Conservation (phyloP, 35 echinoderm and acorn worm species). For the Ophiothrix spiculata region DNA sequence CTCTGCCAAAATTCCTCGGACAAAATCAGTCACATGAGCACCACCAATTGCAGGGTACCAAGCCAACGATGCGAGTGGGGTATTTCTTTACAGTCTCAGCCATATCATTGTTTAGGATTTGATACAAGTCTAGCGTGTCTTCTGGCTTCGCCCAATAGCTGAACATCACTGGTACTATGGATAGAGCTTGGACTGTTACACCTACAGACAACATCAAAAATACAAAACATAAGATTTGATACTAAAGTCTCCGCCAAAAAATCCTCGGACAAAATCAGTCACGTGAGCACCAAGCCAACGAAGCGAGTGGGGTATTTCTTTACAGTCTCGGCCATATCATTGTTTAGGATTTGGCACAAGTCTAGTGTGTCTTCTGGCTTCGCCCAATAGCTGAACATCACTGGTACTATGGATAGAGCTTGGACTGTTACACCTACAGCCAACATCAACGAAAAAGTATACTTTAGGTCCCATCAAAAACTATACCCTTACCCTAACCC, state of each 20-base stretch:
- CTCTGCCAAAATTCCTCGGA: no score
- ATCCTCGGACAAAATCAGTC: background rate
- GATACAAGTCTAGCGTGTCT: slow-evolving; percentile 88
- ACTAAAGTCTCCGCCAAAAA: no score
- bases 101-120: slow-evolving; percentile 85
- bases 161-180: slow-evolving; percentile 98
- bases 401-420: slow-evolving; percentile 89
- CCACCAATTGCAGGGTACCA: slow-evolving; percentile 87
- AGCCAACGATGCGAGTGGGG: slow-evolving; percentile 77
- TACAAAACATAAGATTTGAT: no score
- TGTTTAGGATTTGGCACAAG: slow-evolving; percentile 80
- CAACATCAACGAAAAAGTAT: no score
- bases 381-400: slow-evolving; percentile 99
- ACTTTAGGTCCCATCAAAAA: no score
- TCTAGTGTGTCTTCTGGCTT: slow-evolving; percentile 97
- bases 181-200: slow-evolving; percentile 93
- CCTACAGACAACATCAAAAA: no score
- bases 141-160: slow-evolving; percentile 99
- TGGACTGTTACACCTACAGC: slow-evolving; percentile 97
- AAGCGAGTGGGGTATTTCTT: slow-evolving; percentile 84
- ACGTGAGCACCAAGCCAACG: slow-evolving; percentile 82
- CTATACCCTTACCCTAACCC: no score
- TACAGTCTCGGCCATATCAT: slow-evolving; percentile 79
- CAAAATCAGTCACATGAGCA: slow-evolving; percentile 33
- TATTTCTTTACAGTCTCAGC: slow-evolving; percentile 82